A percentile compares a stretch with the other conserved stretches of the same genome.
Evolutionary conservation across 2,888 invertebrate genomes (phyloP).

Genomic region (Lordiphosa andalusiaca): DNA sequence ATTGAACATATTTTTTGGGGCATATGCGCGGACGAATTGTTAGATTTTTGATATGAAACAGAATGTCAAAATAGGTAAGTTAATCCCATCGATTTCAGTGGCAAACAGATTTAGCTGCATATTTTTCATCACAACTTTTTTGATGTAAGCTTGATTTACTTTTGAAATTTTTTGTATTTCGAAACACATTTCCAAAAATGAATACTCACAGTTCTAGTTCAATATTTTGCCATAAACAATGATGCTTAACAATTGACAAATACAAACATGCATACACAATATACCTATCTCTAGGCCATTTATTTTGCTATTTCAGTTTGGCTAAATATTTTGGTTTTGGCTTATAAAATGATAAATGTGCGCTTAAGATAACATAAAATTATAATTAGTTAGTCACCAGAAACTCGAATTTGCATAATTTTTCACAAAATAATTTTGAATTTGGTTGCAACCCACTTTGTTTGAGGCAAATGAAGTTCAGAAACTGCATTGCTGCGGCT

Average conservation of each 20-base stretch:
- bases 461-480: conserved; percentile 69
- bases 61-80: too few relatives aligned
- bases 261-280: conserved; percentile 6
- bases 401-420: conserved; percentile 6
- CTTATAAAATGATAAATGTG: conserved; percentile 39
- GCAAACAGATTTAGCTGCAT: too few relatives aligned
- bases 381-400: conserved; percentile 15
- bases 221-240: neutral
- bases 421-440: neutral
- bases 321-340: conserved; percentile 25
- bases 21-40: too few relatives aligned
- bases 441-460: conserved; percentile 61
- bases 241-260: neutral
- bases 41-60: too few relatives aligned
- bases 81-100: too few relatives aligned
- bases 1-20: too few relatives aligned
- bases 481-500: conserved; percentile 58
- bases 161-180: too few relatives aligned
- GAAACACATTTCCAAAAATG: too few relatives aligned
- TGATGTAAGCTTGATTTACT: too few relatives aligned
- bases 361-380: conserved; percentile 22
- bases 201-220: neutral
- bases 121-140: too few relatives aligned
- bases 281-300: conserved; percentile 29
- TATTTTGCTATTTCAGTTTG: conserved; percentile 26